A percentile compares a stretch with the other conserved stretches of the same genome.
phyloP scores from a whole-genome alignment of 2,888 invertebrate species.

The Muscina levida region DNA sequence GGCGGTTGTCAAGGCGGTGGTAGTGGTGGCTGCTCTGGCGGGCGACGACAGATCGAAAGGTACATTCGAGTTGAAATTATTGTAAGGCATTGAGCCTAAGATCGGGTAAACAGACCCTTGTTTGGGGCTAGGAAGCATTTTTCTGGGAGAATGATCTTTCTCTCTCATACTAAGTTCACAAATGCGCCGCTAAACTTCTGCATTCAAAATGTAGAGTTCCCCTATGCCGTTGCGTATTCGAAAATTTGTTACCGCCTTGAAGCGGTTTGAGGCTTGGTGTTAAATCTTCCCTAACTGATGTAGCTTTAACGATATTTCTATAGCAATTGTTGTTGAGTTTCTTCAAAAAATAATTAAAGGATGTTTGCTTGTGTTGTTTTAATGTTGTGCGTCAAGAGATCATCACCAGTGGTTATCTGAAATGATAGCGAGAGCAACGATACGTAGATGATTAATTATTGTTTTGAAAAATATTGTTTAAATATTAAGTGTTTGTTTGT shows the following conservation, averaged over 20 bases:
- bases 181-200: conserved; percentile 37
- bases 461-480: too few species aligned
- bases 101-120: conserved; percentile 88
- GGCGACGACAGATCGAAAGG: conserved; percentile 85
- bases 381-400: conserved; percentile 1
- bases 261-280: background rate
- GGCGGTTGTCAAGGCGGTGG: conserved; percentile 77
- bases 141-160: conserved; percentile 94
- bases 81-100: conserved; percentile 82
- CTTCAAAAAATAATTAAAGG: conserved; percentile 28
- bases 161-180: conserved; percentile 84
- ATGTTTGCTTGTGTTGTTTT: conserved; percentile 12
- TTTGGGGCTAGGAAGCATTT: conserved; percentile 89
- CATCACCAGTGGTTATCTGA: background rate
- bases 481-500: background rate
- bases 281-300: background rate
- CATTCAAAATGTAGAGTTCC: conserved; percentile 50
- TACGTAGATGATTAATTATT: background rate
- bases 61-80: conserved; percentile 81
- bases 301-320: too few species aligned
- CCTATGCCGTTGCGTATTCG: background rate
- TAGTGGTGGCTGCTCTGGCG: conserved; percentile 74
- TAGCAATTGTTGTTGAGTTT: conserved; percentile 39
- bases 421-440: background rate
- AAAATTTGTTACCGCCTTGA: too few species aligned